phyloP scores from a whole-genome alignment of 2,797 vertebrate species.

The Phrynocephalus vlangalii region DNA sequence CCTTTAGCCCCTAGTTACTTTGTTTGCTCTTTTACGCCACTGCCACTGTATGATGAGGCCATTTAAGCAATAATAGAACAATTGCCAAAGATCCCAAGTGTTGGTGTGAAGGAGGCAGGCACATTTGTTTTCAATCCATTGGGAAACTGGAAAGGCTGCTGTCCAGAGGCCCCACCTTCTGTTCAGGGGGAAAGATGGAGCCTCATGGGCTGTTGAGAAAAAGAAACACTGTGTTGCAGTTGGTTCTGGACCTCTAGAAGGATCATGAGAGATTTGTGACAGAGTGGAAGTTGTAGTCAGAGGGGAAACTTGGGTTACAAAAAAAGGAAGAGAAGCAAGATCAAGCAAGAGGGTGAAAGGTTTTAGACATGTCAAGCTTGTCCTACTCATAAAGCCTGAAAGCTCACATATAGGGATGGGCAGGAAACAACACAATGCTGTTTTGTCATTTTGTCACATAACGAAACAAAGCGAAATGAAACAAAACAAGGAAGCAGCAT shows the following conservation, averaged over 20 bases:
- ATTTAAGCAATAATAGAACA: slow-evolving; percentile 67
- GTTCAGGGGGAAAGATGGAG: background rate
- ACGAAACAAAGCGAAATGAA: too few relatives aligned
- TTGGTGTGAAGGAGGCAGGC: slow-evolving; percentile 54
- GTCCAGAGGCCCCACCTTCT: background rate
- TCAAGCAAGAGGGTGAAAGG: background rate
- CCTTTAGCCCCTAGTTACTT: slow-evolving; percentile 66
- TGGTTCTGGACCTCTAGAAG: background rate
- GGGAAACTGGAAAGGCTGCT: background rate
- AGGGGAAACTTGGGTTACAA: background rate
- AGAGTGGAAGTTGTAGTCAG: background rate
- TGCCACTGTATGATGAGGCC: slow-evolving; percentile 41
- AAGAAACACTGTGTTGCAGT: background rate
- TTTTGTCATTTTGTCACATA: too few relatives aligned
- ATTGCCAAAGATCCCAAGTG: background rate
- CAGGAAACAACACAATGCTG: too few relatives aligned
- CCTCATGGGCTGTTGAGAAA: background rate
- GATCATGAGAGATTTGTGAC: background rate
- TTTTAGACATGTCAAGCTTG: background rate
- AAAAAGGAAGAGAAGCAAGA: background rate
- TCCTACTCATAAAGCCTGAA: too few relatives aligned
- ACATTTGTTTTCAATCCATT: background rate
- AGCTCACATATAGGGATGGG: background rate
- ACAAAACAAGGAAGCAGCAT: too few relatives aligned
- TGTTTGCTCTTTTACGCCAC: slow-evolving; percentile 56